Conservation (phyloP, 2,888 invertebrate genomes). For the Aproaerema taeniolella region DNA sequence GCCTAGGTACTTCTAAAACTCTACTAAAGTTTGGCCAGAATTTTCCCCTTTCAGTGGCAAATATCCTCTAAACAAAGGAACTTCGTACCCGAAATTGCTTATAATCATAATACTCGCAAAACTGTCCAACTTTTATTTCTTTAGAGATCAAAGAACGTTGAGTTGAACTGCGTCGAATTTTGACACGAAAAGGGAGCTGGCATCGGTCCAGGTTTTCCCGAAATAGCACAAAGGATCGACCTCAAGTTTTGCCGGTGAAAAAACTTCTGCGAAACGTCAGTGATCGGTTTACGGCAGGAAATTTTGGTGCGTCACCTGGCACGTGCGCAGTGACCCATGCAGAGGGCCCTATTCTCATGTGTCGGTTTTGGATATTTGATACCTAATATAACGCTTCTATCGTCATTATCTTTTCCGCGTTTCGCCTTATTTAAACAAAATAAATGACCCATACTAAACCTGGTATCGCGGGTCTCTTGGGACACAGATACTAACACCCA, state of each 20-base stretch:
- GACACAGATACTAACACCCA: too few species aligned
- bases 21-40: too few species aligned
- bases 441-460: too few species aligned
- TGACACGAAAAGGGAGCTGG: slow-evolving; percentile 47
- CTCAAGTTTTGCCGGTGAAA: slow-evolving; percentile 51
- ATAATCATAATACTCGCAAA: background rate
- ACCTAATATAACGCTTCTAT: too few species aligned
- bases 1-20: too few species aligned
- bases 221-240: slow-evolving; percentile 77
- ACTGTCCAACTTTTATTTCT: slow-evolving; percentile 20
- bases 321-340: slow-evolving; percentile 14
- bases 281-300: slow-evolving; percentile 49
- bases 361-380: too few species aligned
- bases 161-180: slow-evolving; percentile 54
- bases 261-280: slow-evolving; percentile 69
- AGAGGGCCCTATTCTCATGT: too few species aligned
- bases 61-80: slow-evolving; percentile 47
- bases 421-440: too few species aligned
- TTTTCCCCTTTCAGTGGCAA: slow-evolving; percentile 24
- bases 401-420: too few species aligned
- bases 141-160: slow-evolving; percentile 50
- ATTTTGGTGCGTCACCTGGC: slow-evolving; percentile 57
- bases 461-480: too few species aligned
- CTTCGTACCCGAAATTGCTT: slow-evolving; percentile 20
- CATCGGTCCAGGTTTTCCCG: slow-evolving; percentile 63